phyloP scores from a whole-genome alignment of 2,797 vertebrate species.

The Carapus acus region DNA sequence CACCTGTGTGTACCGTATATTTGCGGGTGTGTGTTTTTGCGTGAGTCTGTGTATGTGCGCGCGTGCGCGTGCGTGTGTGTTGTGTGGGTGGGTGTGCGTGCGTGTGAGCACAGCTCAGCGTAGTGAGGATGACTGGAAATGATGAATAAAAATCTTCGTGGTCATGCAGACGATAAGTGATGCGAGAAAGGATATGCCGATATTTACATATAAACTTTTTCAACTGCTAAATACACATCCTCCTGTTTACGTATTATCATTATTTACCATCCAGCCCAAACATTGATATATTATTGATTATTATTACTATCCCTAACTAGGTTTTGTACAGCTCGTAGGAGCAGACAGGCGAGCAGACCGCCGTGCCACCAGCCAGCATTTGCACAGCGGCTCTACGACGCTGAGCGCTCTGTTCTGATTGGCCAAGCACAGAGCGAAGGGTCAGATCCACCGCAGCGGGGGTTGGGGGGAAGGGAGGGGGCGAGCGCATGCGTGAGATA shows the following conservation, averaged over 20 bases:
- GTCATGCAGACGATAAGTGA: conserved; percentile 71
- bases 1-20: conserved; percentile 25
- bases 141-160: conserved; percentile 63
- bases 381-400: conserved; percentile 51
- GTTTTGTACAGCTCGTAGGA: conserved; percentile 77
- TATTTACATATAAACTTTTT: conserved; percentile 81
- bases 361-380: conserved; percentile 44
- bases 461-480: too few species aligned
- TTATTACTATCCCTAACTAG: conserved; percentile 76
- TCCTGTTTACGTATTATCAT: conserved; percentile 62
- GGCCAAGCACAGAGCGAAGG: conserved; percentile 63
- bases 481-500: conserved; percentile 15
- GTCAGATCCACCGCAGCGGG: conserved; percentile 63
- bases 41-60: conserved; percentile 1
- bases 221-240: conserved; percentile 74
- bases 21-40: conserved; percentile 7
- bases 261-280: conserved; percentile 71
- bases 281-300: conserved; percentile 78
- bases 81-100: conserved; percentile 18
- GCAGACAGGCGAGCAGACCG: conserved; percentile 44
- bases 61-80: conserved; percentile 7
- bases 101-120: conserved; percentile 67
- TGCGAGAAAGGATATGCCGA: conserved; percentile 67
- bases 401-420: conserved; percentile 58
- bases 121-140: conserved; percentile 44